Percentiles rank a stretch among this genome's conserved stretches.
Evolutionary conservation across 64 coral and sea anemone species (phyloP).

Genomic region (Catalaphyllia jardinei): DNA sequence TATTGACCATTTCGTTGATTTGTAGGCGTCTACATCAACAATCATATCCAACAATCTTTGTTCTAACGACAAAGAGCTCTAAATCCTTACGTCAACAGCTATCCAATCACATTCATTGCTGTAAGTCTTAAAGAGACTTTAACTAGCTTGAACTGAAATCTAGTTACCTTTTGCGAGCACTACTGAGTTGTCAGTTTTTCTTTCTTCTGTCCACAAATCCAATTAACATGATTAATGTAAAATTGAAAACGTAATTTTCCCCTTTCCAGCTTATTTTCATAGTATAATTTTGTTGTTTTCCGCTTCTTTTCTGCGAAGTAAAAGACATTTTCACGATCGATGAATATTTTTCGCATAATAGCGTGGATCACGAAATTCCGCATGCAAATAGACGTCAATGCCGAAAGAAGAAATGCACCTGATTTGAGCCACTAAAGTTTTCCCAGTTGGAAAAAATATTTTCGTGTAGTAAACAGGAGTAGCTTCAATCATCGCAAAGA

Average conservation of each 20-base stretch:
- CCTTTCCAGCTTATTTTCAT: not conserved
- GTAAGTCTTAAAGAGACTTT: not conserved
- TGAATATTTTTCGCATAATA: not conserved
- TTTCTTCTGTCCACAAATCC: not conserved
- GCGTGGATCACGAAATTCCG: slow-evolving; percentile 2
- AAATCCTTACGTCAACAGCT: not conserved
- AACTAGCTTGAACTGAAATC: not conserved
- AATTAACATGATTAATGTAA: not conserved
- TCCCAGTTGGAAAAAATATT: not conserved
- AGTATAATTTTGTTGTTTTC: no score
- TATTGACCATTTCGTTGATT: not conserved
- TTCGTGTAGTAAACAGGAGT: not conserved
- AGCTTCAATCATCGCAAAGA: not conserved
- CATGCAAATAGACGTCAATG: slow-evolving; percentile 5
- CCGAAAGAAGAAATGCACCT: not conserved
- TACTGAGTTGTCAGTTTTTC: not conserved
- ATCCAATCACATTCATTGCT: not conserved
- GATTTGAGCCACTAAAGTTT: not conserved
- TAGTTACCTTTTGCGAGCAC: no score
- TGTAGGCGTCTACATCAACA: not conserved
- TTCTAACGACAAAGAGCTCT: not conserved
- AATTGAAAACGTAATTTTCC: not conserved
- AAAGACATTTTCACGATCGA: no score
- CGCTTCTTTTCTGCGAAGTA: not conserved
- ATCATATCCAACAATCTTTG: not conserved